These are phyloP conservation scores for Lacerta bilineata DNA, from an alignment of 2,797 vertebrate species.

Conservation along the genomic window DNA sequence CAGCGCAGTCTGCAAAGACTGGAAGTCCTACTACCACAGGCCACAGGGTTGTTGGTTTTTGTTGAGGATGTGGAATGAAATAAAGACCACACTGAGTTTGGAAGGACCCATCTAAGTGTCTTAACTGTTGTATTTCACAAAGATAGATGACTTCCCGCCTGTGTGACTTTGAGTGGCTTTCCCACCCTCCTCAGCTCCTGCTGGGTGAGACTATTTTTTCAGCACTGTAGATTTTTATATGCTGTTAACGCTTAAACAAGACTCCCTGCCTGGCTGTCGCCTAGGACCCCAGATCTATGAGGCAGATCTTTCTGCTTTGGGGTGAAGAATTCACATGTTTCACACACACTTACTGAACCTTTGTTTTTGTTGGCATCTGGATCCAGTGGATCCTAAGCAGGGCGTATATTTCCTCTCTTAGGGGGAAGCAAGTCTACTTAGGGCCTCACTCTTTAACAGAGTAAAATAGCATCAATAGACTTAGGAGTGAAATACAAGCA, in stretches of 20 bases:
- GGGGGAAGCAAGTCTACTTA: neutral
- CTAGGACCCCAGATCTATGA: neutral
- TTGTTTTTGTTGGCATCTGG: neutral
- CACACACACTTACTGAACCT: neutral
- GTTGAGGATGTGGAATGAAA: constrained; percentile 36
- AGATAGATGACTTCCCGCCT: constrained; percentile 32
- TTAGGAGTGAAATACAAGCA: neutral
- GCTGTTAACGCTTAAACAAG: constrained; percentile 23
- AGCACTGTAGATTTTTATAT: neutral
- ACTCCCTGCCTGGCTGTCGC: constrained; percentile 1
- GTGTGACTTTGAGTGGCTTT: neutral
- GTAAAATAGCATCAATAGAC: neutral
- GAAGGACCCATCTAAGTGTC: constrained; percentile 21
- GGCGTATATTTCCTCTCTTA: neutral
- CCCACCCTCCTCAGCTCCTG: neutral
- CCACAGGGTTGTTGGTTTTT: constrained; percentile 11
- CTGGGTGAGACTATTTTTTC: neutral
- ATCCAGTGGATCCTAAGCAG: neutral
- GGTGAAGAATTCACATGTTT: constrained; percentile 16
- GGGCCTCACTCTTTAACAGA: neutral
- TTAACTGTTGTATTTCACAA: constrained; percentile 18
- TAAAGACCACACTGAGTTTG: constrained; percentile 13
- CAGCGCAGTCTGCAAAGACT: constrained; percentile 3
- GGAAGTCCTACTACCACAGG: constrained; percentile 26
- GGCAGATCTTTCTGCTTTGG: neutral